Percentiles rank a stretch among this genome's conserved stretches.
Conservation (phyloP, 23 tunicate species). For the Ciona savignyi region DNA sequence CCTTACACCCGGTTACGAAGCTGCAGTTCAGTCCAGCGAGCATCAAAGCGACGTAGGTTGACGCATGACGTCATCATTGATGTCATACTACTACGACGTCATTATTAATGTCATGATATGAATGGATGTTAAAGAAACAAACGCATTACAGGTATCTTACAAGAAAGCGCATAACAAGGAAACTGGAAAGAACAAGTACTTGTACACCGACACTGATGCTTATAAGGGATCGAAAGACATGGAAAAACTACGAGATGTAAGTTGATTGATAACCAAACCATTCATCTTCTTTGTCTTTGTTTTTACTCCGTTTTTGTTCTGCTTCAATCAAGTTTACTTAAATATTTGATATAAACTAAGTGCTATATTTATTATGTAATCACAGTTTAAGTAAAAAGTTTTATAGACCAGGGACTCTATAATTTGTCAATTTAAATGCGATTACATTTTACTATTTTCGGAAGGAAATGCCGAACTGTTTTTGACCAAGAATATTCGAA, state of each 20-base stretch:
- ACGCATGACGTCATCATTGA: no score
- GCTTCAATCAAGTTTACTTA: neutral
- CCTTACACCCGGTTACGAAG: conserved; percentile 91
- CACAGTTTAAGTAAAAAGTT: no score
- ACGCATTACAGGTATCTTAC: conserved; percentile 39
- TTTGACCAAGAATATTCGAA: no score
- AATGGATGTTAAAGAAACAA: neutral
- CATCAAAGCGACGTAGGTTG: conserved; percentile 64
- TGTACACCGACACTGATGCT: conserved; percentile 66
- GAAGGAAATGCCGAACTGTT: no score
- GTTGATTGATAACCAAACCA: no score
- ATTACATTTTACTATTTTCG: no score
- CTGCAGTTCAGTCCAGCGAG: conserved; percentile 78
- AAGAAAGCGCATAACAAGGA: conserved; percentile 41
- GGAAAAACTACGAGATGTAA: conserved; percentile 58
- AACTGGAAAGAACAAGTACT: conserved; percentile 40
- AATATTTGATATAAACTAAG: neutral
- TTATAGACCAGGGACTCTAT: no score
- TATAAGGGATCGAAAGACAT: conserved; percentile 56
- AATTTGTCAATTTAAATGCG: neutral
- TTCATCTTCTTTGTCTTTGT: no score
- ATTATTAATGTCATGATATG: neutral
- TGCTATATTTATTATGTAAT: no score
- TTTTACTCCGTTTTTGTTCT: no score
- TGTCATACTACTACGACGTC: no score